These are phyloP conservation scores for Chrysomallon squamiferum DNA, from an alignment of 1,140 invertebrate genomes.

Conservation along the genomic window DNA sequence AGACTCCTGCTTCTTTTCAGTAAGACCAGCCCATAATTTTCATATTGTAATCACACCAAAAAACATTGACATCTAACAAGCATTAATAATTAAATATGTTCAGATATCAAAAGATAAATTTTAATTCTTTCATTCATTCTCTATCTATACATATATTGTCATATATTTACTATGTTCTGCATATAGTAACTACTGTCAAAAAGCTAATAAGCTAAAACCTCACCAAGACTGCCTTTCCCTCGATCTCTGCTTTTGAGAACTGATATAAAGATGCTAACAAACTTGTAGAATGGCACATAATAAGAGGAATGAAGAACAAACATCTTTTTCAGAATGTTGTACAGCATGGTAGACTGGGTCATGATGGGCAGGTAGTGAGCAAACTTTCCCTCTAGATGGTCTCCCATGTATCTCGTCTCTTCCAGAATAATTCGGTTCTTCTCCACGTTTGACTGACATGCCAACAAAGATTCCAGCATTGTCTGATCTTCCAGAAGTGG, in stretches of 20 bases:
- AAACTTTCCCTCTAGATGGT: conserved; percentile 57
- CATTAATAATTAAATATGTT: too few species aligned
- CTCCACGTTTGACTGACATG: conserved; percentile 52
- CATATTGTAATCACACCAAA: too few species aligned
- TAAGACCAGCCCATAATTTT: too few species aligned
- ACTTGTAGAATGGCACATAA: conserved; percentile 56
- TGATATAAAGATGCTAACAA: conserved; percentile 48
- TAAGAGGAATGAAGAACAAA: conserved; percentile 49
- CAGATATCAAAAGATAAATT: too few species aligned
- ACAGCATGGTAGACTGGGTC: conserved; percentile 53
- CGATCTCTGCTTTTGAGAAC: conserved; percentile 47
- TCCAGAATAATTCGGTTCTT: conserved; percentile 54
- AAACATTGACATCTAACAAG: too few species aligned
- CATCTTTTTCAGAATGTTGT: conserved; percentile 52
- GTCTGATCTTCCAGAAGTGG: conserved; percentile 57
- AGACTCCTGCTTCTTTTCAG: too few species aligned
- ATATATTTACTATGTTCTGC: too few species aligned
- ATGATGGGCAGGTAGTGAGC: conserved; percentile 55
- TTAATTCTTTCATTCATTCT: too few species aligned
- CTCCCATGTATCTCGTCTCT: conserved; percentile 54
- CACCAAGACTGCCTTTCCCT: conserved; percentile 58
- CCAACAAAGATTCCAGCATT: conserved; percentile 54
- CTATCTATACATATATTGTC: too few species aligned
- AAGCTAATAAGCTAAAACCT: conserved; percentile 8
- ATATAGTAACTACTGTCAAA: too few species aligned